Evolutionary conservation across 1,140 invertebrate species (phyloP).

Genomic region (Nephotettix cincticeps): DNA sequence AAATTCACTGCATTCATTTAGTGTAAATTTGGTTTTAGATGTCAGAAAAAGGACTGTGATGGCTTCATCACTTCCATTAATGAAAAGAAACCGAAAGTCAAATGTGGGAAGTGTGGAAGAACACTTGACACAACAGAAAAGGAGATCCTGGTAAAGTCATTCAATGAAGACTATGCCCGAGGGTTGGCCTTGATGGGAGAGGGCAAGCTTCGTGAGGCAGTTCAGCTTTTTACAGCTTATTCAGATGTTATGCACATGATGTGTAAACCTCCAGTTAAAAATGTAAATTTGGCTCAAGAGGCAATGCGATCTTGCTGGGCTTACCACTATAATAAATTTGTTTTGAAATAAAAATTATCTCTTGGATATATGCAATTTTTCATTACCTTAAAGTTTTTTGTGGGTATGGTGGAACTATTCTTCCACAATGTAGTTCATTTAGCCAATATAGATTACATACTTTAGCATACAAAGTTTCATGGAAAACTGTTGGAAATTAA

Average conservation of each 20-base stretch:
- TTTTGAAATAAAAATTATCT: not conserved
- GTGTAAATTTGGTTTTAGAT: constrained; percentile 21
- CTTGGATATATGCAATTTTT: not conserved
- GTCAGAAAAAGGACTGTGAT: constrained; percentile 1
- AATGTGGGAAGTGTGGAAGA: not conserved
- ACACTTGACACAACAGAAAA: constrained; percentile 10
- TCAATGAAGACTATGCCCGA: constrained; percentile 14
- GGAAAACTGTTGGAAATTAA: too few relatives aligned
- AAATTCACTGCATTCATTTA: too few relatives aligned
- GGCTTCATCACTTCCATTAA: not conserved
- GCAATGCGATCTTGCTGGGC: constrained; percentile 31
- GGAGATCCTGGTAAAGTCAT: not conserved
- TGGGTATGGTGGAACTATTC: too few relatives aligned
- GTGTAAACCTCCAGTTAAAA: constrained; percentile 29
- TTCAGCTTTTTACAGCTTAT: not conserved
- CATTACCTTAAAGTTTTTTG: not conserved
- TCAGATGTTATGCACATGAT: constrained; percentile 18
- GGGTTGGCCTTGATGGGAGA: constrained; percentile 10
- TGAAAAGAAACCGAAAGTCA: not conserved
- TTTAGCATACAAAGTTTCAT: too few relatives aligned
- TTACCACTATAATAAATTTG: not conserved
- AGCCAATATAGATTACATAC: too few relatives aligned
- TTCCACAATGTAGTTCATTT: too few relatives aligned
- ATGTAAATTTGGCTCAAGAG: constrained; percentile 30
- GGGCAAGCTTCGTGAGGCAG: constrained; percentile 20